A percentile compares a stretch with the other conserved stretches of the same genome.
Conservation (phyloP, 30 jellyfish, hydroid and myxozoan species). For the Aurelia aurita complex sp. Pacific region DNA sequence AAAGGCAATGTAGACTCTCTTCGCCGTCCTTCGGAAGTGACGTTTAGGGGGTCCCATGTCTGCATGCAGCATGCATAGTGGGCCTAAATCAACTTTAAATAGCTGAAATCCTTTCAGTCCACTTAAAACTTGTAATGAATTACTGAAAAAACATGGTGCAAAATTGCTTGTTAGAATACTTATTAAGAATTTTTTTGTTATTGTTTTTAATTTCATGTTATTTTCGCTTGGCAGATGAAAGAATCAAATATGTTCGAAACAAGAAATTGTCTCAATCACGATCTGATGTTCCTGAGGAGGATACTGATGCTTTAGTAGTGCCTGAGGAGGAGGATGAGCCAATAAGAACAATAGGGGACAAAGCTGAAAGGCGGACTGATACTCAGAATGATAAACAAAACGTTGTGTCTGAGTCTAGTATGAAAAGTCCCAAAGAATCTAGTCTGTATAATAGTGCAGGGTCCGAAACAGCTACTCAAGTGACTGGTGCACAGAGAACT, state of each 20-base stretch:
- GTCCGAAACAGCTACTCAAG: conserved; percentile 11
- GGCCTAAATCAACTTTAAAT: too few species aligned
- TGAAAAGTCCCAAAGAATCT: not conserved
- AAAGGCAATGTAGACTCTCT: too few species aligned
- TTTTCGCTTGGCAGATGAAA: conserved; percentile 27
- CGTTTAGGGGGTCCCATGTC: too few species aligned
- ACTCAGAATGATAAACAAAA: not conserved
- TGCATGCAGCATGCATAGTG: too few species aligned
- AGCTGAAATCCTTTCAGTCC: too few species aligned
- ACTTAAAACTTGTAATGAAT: too few species aligned
- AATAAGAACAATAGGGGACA: conserved; percentile 33
- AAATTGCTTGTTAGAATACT: too few species aligned
- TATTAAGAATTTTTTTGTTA: too few species aligned
- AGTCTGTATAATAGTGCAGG: not conserved
- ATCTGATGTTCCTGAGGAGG: conserved; percentile 78
- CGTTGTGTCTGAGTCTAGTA: conserved; percentile 36
- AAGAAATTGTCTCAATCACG: conserved; percentile 25
- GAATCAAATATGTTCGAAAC: conserved; percentile 29
- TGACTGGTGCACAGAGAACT: conserved; percentile 25
- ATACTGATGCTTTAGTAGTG: conserved; percentile 53
- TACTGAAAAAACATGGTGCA: too few species aligned
- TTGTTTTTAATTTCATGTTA: not conserved
- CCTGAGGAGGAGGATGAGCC: conserved; percentile 72
- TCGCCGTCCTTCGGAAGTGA: too few species aligned
- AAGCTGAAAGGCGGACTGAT: conserved; percentile 46